Percentiles rank a stretch among this genome's conserved stretches.
These are phyloP conservation scores for Napeogenes inachia DNA, from an alignment of 2,888 invertebrate genomes.

Conservation along the genomic window DNA sequence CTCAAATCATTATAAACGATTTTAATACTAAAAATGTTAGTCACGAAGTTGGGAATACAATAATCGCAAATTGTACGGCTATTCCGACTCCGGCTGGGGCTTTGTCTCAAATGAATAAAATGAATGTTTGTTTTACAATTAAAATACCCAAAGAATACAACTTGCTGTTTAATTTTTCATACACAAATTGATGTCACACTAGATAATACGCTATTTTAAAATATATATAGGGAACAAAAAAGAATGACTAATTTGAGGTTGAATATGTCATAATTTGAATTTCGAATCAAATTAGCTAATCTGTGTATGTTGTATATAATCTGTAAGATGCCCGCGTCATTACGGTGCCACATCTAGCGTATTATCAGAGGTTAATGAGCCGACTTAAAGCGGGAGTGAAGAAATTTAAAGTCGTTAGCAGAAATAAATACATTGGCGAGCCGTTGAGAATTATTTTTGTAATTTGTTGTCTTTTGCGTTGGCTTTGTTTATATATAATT, in stretches of 20 bases:
- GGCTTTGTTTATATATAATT: conserved; percentile 24
- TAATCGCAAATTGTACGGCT: conserved; percentile 16
- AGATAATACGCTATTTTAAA: background rate
- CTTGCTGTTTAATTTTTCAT: background rate
- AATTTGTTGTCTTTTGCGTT: conserved; percentile 24
- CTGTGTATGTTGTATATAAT: conserved; percentile 9
- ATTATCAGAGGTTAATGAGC: conserved; percentile 28
- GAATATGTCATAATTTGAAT: too few relatives aligned
- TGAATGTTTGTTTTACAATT: conserved; percentile 4
- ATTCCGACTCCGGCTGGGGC: conserved; percentile 1
- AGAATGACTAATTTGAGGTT: too few relatives aligned
- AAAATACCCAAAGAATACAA: conserved; percentile 6
- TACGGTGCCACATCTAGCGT: conserved; percentile 17
- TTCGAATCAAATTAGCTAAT: background rate
- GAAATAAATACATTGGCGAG: conserved; percentile 26
- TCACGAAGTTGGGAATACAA: conserved; percentile 22
- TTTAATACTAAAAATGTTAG: conserved; percentile 23
- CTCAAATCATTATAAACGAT: conserved; percentile 11
- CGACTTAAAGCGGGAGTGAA: conserved; percentile 18
- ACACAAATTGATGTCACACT: background rate
- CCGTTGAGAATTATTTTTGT: conserved; percentile 25
- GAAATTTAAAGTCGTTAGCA: conserved; percentile 28
- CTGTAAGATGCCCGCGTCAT: conserved; percentile 21
- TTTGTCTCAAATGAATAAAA: conserved; percentile 13
- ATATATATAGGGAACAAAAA: background rate